These are phyloP conservation scores for Anagyrus pseudococci DNA, from an alignment of 2,888 invertebrate genomes.

Conservation along the genomic window DNA sequence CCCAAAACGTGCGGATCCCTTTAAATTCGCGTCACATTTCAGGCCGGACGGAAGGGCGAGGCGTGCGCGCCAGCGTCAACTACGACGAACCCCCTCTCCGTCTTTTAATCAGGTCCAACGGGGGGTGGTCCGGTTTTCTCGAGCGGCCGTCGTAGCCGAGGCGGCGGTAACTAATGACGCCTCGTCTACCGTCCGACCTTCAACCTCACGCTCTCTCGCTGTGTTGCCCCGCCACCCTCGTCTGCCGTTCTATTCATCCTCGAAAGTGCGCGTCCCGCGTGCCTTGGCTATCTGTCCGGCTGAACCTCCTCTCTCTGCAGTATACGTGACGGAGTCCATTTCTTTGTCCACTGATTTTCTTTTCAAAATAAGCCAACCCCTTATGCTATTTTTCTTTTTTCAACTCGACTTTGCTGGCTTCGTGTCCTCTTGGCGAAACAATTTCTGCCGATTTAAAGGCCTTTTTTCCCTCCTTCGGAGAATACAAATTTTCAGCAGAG, in stretches of 20 bases:
- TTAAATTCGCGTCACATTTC: constrained; percentile 61
- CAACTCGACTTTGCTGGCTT: too few species aligned
- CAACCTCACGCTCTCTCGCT: constrained; percentile 31
- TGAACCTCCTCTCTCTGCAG: neutral
- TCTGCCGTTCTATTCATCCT: neutral
- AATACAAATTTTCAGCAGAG: too few species aligned
- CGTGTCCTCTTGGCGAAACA: too few species aligned
- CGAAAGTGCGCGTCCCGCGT: neutral
- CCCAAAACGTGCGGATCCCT: constrained; percentile 47
- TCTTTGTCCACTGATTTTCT: too few species aligned
- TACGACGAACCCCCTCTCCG: constrained; percentile 34
- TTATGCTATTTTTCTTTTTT: too few species aligned
- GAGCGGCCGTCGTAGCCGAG: constrained; percentile 46
- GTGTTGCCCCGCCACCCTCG: constrained; percentile 12
- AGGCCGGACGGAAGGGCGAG: constrained; percentile 41
- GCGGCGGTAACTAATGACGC: constrained; percentile 32
- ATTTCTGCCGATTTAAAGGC: too few species aligned
- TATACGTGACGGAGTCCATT: too few species aligned
- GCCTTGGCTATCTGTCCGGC: constrained; percentile 13
- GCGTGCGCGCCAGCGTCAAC: constrained; percentile 1
- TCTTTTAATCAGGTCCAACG: constrained; percentile 59
- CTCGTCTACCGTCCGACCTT: constrained; percentile 33
- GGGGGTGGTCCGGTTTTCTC: constrained; percentile 49
- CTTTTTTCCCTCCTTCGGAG: too few species aligned
- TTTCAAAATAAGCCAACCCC: too few species aligned